Evolutionary conservation across 2,888 invertebrate genomes (phyloP).

Genomic region (Priocnemis perturbator): DNA sequence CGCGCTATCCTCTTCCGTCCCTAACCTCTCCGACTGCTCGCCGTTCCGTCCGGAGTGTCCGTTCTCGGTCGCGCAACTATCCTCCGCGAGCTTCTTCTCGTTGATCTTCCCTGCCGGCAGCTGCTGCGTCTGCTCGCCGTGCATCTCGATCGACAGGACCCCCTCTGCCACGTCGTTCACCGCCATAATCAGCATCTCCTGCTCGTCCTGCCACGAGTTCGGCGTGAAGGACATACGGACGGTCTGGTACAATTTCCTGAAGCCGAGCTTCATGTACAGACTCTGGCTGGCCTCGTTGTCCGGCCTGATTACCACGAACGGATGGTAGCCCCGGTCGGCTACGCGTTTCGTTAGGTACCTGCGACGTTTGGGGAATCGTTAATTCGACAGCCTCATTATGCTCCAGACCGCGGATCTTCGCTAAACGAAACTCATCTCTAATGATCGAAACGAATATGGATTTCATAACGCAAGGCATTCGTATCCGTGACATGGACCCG

Average conservation of each 20-base stretch:
- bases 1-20: slow-evolving; percentile 23
- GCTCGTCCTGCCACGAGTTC: slow-evolving; percentile 67
- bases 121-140: slow-evolving; percentile 14
- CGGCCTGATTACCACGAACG: slow-evolving; percentile 91
- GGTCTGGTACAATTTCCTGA: slow-evolving; percentile 87
- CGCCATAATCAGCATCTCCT: slow-evolving; percentile 61
- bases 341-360: slow-evolving; percentile 78
- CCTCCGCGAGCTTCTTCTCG: slow-evolving; percentile 27
- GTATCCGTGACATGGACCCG: too few species aligned
- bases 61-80: slow-evolving; percentile 39
- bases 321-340: slow-evolving; percentile 85
- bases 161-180: slow-evolving; percentile 53
- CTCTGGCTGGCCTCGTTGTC: slow-evolving; percentile 91
- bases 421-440: too few species aligned
- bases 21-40: slow-evolving; percentile 55
- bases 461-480: too few species aligned
- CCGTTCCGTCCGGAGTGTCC: slow-evolving; percentile 50
- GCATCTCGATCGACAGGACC: slow-evolving; percentile 42
- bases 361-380: slow-evolving; percentile 6
- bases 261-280: slow-evolving; percentile 89
- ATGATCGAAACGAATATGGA: too few species aligned
- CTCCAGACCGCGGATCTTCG: too few species aligned
- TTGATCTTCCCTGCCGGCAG: slow-evolving; percentile 42
- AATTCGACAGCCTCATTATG: too few species aligned
- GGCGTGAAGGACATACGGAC: slow-evolving; percentile 87